phyloP scores from a whole-genome alignment of 2,797 vertebrate species.

The Hemibagrus guttatus region DNA sequence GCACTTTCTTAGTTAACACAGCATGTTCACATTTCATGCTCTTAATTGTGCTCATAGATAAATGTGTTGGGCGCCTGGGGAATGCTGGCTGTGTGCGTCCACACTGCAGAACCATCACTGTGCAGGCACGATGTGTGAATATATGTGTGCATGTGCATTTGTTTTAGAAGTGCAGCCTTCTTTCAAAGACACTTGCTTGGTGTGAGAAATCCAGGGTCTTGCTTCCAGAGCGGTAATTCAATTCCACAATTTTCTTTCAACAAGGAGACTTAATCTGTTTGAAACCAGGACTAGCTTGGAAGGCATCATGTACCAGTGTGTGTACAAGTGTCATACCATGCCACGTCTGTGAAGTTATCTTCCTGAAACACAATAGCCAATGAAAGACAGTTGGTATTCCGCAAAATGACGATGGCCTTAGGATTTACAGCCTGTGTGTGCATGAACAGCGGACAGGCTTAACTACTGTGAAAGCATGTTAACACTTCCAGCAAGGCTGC shows the following conservation, averaged over 20 bases:
- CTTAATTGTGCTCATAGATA: conserved; percentile 76
- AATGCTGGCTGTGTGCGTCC: conserved; percentile 51
- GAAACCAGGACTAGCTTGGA: conserved; percentile 61
- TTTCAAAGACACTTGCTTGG: conserved; percentile 60
- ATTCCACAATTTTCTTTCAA: conserved; percentile 68
- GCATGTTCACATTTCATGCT: conserved; percentile 79
- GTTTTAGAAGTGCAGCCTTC: conserved; percentile 45
- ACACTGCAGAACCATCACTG: conserved; percentile 25
- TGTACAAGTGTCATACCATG: conserved; percentile 54
- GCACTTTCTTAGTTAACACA: conserved; percentile 76
- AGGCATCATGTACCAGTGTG: conserved; percentile 44
- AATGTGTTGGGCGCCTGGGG: conserved; percentile 67
- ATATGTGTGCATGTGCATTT: conserved; percentile 39
- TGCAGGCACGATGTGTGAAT: conserved; percentile 40
- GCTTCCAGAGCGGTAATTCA: conserved; percentile 71
- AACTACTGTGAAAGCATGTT: conserved; percentile 19
- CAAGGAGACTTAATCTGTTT: conserved; percentile 63
- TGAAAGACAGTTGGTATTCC: conserved; percentile 43
- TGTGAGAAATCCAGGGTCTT: conserved; percentile 66
- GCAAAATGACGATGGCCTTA: conserved; percentile 25
- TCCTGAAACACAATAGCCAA: conserved; percentile 47
- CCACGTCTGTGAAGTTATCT: conserved; percentile 57
- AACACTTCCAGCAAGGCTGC: not conserved
- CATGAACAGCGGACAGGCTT: conserved; percentile 18
- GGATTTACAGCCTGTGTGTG: conserved; percentile 21